phyloP scores from a whole-genome alignment of 2,888 invertebrate species.

The Lucinisca nassula region DNA sequence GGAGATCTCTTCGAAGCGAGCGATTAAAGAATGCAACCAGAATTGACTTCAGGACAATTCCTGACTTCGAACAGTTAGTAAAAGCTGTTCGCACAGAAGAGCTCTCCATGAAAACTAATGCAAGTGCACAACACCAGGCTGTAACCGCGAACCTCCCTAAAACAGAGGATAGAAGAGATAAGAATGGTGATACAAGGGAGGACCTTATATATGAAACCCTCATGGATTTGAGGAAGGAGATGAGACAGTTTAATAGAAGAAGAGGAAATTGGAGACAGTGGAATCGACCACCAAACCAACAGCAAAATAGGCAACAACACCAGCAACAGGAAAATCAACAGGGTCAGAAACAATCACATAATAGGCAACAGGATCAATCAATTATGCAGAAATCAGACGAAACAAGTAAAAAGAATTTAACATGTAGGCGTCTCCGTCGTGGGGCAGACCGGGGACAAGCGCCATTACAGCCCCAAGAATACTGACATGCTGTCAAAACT shows the following conservation, averaged over 20 bases:
- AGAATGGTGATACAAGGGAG: background rate
- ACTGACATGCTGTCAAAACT: background rate
- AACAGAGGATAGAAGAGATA: background rate
- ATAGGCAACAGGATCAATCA: background rate
- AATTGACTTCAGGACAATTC: too few species aligned
- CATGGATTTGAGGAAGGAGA: background rate
- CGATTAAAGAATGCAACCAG: background rate
- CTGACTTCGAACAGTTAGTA: too few species aligned
- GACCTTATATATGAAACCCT: background rate
- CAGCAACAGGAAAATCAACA: background rate
- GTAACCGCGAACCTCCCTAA: background rate
- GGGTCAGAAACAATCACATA: background rate
- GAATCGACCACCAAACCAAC: background rate
- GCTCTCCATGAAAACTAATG: too few species aligned
- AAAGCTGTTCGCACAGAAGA: too few species aligned
- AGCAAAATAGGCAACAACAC: background rate
- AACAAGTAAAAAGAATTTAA: background rate
- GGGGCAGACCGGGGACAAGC: background rate
- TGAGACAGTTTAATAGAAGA: background rate
- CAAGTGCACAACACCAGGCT: too few species aligned
- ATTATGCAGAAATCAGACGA: background rate
- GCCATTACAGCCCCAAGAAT: background rate
- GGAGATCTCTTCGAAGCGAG: background rate
- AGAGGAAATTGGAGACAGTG: background rate
- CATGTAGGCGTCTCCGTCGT: background rate